phyloP scores from a whole-genome alignment of 2,113 vertebrate species.

The Polypterus bichir region DNA sequence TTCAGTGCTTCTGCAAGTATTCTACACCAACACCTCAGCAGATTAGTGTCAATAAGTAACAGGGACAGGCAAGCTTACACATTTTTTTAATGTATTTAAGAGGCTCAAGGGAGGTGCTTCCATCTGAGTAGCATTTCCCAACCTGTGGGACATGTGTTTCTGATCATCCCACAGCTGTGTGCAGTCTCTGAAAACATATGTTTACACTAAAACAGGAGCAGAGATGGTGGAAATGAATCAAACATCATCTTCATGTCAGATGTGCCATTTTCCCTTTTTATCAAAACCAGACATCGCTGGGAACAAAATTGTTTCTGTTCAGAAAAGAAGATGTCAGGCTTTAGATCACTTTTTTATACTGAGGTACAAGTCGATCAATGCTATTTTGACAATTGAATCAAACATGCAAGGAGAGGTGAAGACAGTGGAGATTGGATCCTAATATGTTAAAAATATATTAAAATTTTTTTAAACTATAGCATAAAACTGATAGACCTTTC shows the following conservation, averaged over 20 bases:
- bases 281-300: slow-evolving; percentile 37
- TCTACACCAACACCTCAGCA: neutral
- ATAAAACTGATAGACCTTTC: too few relatives aligned
- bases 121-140: slow-evolving; percentile 28
- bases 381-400: too few relatives aligned
- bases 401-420: too few relatives aligned
- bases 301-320: slow-evolving; percentile 34
- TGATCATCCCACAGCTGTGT: slow-evolving; percentile 66
- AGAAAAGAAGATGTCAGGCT: slow-evolving; percentile 1
- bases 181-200: slow-evolving; percentile 53
- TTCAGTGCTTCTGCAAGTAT: neutral
- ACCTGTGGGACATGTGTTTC: slow-evolving; percentile 62
- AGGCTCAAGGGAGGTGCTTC: slow-evolving; percentile 37
- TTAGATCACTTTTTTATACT: too few relatives aligned
- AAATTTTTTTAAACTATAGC: too few relatives aligned
- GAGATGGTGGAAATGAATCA: slow-evolving; percentile 54
- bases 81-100: slow-evolving; percentile 10
- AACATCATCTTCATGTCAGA: slow-evolving; percentile 50
- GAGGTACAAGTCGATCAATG: too few relatives aligned
- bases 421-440: too few relatives aligned
- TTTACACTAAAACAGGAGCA: slow-evolving; percentile 53
- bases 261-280: slow-evolving; percentile 52
- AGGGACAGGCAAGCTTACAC: neutral
- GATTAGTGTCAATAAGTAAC: neutral
- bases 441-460: too few relatives aligned